Conservation (phyloP, 23 tunicate species). For the Diplosoma virens region DNA sequence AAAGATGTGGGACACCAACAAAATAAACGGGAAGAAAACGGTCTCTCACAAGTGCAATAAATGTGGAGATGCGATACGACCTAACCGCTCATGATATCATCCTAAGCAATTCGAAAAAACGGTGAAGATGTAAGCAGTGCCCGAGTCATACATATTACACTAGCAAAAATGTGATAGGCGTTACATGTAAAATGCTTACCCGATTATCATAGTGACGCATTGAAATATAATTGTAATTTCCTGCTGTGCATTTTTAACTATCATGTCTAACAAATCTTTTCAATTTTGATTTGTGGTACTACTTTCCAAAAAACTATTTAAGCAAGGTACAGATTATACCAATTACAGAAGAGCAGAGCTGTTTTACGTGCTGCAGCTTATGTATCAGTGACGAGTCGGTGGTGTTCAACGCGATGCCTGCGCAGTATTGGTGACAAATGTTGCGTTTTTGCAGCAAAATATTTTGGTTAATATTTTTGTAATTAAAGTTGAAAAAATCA, state of each 20-base stretch:
- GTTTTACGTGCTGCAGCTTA: not conserved
- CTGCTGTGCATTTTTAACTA: not conserved
- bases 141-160: not conserved
- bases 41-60: not conserved
- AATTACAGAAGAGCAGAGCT: not conserved
- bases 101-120: no score
- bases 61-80: not conserved
- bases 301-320: not conserved
- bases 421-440: no score
- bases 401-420: no score
- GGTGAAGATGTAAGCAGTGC: not conserved
- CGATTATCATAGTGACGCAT: not conserved
- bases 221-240: not conserved
- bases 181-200: not conserved
- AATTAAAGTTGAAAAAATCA: no score
- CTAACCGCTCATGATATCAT: no score
- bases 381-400: not conserved
- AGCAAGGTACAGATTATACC: not conserved
- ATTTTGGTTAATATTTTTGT: no score
- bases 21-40: not conserved
- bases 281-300: not conserved
- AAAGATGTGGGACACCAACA: not conserved
- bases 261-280: not conserved
- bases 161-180: not conserved
- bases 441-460: no score